These are phyloP conservation scores for Atta texana DNA, from an alignment of 1,140 invertebrate species.

Conservation along the genomic window DNA sequence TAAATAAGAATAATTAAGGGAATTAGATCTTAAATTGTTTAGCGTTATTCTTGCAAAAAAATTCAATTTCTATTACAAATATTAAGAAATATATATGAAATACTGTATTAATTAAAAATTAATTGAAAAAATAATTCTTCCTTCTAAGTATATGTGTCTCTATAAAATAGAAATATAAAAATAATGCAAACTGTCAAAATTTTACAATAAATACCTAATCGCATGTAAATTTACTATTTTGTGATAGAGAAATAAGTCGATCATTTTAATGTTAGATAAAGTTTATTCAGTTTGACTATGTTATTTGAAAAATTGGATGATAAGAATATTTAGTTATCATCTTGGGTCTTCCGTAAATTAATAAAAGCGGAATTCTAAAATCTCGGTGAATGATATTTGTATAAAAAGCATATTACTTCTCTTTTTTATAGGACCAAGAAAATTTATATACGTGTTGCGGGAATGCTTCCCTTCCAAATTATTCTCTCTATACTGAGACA, in stretches of 20 bases:
- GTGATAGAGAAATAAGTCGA: constrained; percentile 24
- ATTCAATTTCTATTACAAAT: constrained; percentile 5
- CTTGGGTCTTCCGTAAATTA: constrained; percentile 20
- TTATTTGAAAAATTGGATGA: constrained; percentile 49
- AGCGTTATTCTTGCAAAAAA: background rate
- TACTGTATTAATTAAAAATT: constrained; percentile 11
- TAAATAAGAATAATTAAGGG: background rate
- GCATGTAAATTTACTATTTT: constrained; percentile 15
- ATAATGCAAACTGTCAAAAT: background rate
- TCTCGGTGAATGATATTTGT: constrained; percentile 39
- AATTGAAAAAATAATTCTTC: constrained; percentile 13
- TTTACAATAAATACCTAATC: background rate
- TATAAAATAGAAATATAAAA: constrained; percentile 4
- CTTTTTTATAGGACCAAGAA: constrained; percentile 48
- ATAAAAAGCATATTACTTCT: constrained; percentile 59
- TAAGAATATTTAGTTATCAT: constrained; percentile 16
- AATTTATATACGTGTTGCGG: constrained; percentile 35
- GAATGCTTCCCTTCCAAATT: constrained; percentile 25
- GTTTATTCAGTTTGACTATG: constrained; percentile 48
- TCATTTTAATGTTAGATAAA: constrained; percentile 46
- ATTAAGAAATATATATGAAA: background rate
- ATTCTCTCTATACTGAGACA: constrained; percentile 34
- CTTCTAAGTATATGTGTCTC: background rate
- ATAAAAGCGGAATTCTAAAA: constrained; percentile 45
- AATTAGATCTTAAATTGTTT: background rate